phyloP scores from a whole-genome alignment of 2,113 vertebrate genomes.

The Capricornis sumatraensis region DNA sequence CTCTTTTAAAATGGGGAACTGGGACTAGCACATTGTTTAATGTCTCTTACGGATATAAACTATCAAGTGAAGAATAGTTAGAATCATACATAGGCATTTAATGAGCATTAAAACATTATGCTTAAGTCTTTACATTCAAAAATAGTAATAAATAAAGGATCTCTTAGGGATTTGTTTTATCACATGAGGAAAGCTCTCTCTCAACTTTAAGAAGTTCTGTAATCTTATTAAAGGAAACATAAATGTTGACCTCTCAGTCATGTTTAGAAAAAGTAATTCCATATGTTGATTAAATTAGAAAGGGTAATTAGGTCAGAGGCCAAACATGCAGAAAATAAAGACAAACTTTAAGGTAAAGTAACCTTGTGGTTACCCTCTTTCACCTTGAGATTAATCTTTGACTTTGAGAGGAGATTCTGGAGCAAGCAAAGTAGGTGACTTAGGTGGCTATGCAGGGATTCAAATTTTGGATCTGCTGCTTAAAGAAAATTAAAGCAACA shows the following conservation, averaged over 20 bases:
- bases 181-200: constrained; percentile 39
- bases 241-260: constrained; percentile 33
- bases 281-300: constrained; percentile 53
- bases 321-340: constrained; percentile 37
- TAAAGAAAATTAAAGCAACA: neutral
- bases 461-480: neutral
- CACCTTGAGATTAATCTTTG: neutral
- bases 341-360: neutral
- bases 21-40: neutral
- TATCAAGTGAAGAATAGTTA: neutral
- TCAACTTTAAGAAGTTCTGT: constrained; percentile 47
- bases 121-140: neutral
- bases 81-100: neutral
- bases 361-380: neutral
- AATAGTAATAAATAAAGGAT: neutral
- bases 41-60: neutral
- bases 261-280: constrained; percentile 59
- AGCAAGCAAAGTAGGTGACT: neutral
- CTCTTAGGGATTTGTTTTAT: constrained; percentile 29
- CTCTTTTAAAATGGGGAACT: neutral
- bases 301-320: constrained; percentile 52
- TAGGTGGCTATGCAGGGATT: neutral
- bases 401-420: neutral
- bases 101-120: neutral
- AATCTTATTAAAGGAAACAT: constrained; percentile 57